Conservation (phyloP, 2,113 vertebrate species). For the Silurus meridionalis region DNA sequence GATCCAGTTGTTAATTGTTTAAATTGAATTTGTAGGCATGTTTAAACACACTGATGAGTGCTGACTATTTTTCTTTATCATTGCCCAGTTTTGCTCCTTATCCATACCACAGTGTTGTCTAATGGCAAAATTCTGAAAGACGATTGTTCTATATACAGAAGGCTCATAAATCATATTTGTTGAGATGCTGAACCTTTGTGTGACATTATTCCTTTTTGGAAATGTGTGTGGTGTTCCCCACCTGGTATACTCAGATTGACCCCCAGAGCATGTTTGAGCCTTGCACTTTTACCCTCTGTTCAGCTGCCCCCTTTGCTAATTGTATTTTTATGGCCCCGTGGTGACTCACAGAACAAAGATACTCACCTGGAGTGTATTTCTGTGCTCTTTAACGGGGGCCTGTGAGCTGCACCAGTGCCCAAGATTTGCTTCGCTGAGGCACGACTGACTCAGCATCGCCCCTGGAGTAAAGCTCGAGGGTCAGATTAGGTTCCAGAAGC, state of each 20-base stretch:
- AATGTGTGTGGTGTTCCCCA: background rate
- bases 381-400: conserved; percentile 2
- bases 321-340: background rate
- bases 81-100: background rate
- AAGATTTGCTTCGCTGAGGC: conserved; percentile 2
- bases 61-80: background rate
- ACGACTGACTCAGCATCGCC: conserved; percentile 1
- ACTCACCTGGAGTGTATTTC: background rate
- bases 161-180: background rate
- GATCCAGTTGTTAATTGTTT: background rate
- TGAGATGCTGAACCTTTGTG: background rate
- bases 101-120: too few relatives aligned
- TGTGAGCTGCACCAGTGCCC: background rate
- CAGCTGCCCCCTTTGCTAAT: background rate
- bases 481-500: conserved; percentile 9
- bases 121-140: background rate
- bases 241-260: background rate
- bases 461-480: background rate
- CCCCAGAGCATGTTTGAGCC: background rate
- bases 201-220: background rate
- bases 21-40: background rate
- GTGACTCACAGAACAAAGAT: conserved; percentile 1
- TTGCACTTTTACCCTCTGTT: background rate
- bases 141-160: too few relatives aligned
- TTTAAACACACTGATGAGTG: background rate